Evolutionary conservation across 2,888 invertebrate genomes (phyloP).

Genomic region (Xylota segnis): DNA sequence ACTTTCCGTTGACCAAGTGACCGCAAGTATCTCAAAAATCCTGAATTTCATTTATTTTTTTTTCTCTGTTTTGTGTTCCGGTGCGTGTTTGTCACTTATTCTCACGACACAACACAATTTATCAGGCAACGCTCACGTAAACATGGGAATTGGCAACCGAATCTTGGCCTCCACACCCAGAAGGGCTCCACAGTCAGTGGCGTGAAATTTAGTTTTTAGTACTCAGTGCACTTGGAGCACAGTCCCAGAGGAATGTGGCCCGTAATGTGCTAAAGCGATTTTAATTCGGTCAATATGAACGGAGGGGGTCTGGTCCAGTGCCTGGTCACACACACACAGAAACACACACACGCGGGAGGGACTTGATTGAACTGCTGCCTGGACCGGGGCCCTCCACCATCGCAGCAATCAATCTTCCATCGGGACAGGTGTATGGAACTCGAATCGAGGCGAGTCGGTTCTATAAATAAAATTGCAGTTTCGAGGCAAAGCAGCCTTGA

Average conservation of each 20-base stretch:
- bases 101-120: constrained; percentile 45
- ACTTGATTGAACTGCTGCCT: constrained; percentile 58
- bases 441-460: constrained; percentile 38
- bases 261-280: constrained; percentile 45
- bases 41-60: constrained; percentile 14
- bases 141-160: constrained; percentile 38
- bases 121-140: constrained; percentile 56
- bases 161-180: background rate
- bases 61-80: background rate
- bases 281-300: constrained; percentile 51
- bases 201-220: constrained; percentile 58
- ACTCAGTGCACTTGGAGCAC: constrained; percentile 21
- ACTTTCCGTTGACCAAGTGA: constrained; percentile 50
- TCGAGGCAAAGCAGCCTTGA: constrained; percentile 32
- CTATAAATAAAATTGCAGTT: constrained; percentile 54
- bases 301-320: constrained; percentile 36
- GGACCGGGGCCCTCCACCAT: constrained; percentile 31
- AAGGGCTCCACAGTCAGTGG: constrained; percentile 3
- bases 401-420: constrained; percentile 67
- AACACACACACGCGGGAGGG: background rate
- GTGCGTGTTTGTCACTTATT: constrained; percentile 32
- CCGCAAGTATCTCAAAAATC: constrained; percentile 45
- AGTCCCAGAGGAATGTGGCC: constrained; percentile 33
- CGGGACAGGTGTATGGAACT: constrained; percentile 59
- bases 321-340: constrained; percentile 23